phyloP scores from a whole-genome alignment of 2,113 vertebrate species.

The Gallinago undulata region DNA sequence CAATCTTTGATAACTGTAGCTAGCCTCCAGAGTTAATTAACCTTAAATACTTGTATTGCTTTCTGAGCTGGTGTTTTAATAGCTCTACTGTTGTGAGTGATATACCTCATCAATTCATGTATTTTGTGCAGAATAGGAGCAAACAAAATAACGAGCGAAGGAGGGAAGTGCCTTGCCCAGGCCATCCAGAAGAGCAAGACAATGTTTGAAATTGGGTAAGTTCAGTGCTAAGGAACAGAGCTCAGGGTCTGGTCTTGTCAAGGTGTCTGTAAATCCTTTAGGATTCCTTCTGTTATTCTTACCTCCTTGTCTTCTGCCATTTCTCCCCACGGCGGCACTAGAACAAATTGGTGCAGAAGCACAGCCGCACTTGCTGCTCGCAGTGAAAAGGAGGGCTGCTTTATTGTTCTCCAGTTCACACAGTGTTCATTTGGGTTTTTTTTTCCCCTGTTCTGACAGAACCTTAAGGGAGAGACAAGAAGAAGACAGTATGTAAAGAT shows the following conservation, averaged over 20 bases:
- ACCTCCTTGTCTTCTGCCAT: not conserved
- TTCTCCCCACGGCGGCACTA: not conserved
- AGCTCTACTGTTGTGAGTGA: not conserved
- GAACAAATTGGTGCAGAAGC: not conserved
- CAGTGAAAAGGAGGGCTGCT: not conserved
- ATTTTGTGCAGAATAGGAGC: slow-evolving; percentile 82
- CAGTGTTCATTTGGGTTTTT: not conserved
- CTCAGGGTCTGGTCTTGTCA: not conserved
- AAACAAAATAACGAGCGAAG: slow-evolving; percentile 87
- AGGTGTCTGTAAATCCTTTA: not conserved
- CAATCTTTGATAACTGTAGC: not conserved
- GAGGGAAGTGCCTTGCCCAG: slow-evolving; percentile 82
- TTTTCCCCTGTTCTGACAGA: not conserved
- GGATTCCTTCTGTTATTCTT: not conserved
- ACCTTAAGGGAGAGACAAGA: not conserved
- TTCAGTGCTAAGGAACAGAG: not conserved
- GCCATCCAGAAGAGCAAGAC: slow-evolving; percentile 87
- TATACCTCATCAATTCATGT: not conserved
- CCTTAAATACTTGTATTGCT: not conserved
- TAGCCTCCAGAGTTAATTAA: not conserved
- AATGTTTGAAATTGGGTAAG: slow-evolving; percentile 90
- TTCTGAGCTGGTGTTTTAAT: not conserved
- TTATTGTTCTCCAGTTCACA: not conserved
- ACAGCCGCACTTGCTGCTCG: not conserved
- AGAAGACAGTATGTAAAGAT: not conserved